phyloP scores from a whole-genome alignment of 2,113 vertebrate species.

The Chrysemys picta region DNA sequence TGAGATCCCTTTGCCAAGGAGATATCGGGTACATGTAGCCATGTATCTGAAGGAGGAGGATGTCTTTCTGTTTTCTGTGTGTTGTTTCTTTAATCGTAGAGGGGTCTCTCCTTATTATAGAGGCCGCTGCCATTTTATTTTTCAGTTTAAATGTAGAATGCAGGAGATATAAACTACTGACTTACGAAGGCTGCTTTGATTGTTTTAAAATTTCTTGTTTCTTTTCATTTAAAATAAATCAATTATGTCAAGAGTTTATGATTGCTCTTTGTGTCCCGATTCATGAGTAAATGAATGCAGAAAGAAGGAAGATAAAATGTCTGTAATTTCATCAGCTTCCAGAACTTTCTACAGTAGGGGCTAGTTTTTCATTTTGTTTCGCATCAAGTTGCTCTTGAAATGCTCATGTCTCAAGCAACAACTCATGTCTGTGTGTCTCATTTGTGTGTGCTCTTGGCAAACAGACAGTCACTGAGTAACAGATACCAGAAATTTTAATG shows the following conservation, averaged over 20 bases:
- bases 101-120: not conserved
- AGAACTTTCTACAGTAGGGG: not conserved
- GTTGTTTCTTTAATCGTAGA: not conserved
- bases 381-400: conserved; percentile 15
- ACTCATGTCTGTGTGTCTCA: not conserved
- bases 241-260: not conserved
- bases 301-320: conserved; percentile 29
- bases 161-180: not conserved
- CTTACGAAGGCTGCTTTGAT: not conserved
- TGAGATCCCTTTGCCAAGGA: conserved; percentile 24
- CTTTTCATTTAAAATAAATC: conserved; percentile 3
- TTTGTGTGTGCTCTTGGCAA: not conserved
- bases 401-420: not conserved
- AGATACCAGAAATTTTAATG: conserved; percentile 46
- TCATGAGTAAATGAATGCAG: not conserved
- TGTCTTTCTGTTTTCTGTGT: not conserved
- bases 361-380: conserved; percentile 37
- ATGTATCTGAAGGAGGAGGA: not conserved
- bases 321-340: not conserved
- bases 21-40: not conserved
- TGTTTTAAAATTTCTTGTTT: not conserved
- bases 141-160: not conserved
- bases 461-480: conserved; percentile 39
- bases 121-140: not conserved
- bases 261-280: not conserved